phyloP scores from a whole-genome alignment of 1,140 invertebrate species.

The Bicyclus anynana region DNA sequence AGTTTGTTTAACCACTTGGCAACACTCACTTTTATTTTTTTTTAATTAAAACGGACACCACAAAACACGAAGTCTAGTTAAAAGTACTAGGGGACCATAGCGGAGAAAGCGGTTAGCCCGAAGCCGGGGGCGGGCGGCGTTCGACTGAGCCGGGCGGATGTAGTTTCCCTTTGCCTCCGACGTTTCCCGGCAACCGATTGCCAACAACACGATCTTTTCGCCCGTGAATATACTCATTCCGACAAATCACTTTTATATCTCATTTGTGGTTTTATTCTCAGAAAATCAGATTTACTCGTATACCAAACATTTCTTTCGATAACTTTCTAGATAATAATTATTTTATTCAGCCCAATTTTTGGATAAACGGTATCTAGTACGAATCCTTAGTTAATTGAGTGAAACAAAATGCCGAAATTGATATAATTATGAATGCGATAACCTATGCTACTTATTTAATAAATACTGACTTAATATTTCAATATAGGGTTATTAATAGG shows the following conservation, averaged over 20 bases:
- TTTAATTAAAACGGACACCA: neutral
- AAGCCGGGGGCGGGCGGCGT: conserved; percentile 46
- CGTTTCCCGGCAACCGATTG: conserved; percentile 48
- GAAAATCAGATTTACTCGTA: conserved; percentile 16
- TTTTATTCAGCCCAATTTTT: too few species aligned
- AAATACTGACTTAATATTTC: too few species aligned
- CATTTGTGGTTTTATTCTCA: conserved; percentile 10
- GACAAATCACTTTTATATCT: conserved; percentile 23
- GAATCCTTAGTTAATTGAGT: neutral
- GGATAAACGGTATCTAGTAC: too few species aligned
- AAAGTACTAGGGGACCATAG: conserved; percentile 10
- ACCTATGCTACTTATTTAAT: too few species aligned
- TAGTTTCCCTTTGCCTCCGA: conserved; percentile 18
- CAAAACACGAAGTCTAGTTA: conserved; percentile 7
- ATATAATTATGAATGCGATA: too few species aligned
- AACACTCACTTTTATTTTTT: neutral
- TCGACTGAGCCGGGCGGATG: conserved; percentile 45
- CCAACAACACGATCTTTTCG: conserved; percentile 50
- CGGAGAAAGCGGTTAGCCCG: conserved; percentile 7
- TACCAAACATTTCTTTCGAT: neutral
- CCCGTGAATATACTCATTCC: conserved; percentile 17
- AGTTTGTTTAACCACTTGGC: neutral
- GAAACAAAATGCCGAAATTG: too few species aligned
- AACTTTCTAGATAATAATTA: conserved; percentile 1
- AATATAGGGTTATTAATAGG: neutral